A percentile compares a stretch with the other conserved stretches of the same genome.
Evolutionary conservation across 1,140 invertebrate genomes (phyloP).

Genomic region (Chelonus insularis): DNA sequence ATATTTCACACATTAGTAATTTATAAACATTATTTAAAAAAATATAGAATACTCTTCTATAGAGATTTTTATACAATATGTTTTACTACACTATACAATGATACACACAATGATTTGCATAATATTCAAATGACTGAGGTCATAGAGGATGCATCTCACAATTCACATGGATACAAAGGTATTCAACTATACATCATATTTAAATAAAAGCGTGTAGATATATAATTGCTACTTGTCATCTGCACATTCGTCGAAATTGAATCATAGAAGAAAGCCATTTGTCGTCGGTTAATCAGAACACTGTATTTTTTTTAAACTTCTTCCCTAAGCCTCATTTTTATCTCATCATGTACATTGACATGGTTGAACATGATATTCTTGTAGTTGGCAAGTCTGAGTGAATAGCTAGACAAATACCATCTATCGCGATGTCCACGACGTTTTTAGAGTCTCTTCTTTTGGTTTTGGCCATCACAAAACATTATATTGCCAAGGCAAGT

Average conservation of each 20-base stretch:
- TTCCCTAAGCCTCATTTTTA: background rate
- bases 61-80: too few species aligned
- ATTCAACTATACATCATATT: background rate
- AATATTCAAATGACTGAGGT: slow-evolving; percentile 25
- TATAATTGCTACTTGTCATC: background rate
- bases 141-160: slow-evolving; percentile 22
- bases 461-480: slow-evolving; percentile 10
- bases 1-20: too few species aligned
- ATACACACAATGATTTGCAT: slow-evolving; percentile 19
- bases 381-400: slow-evolving; percentile 16
- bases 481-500: slow-evolving; percentile 24
- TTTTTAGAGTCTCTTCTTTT: slow-evolving; percentile 25
- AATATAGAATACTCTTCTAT: too few species aligned
- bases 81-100: background rate
- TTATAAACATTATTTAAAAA: too few species aligned
- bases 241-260: background rate
- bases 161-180: slow-evolving; percentile 21
- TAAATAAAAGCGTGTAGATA: slow-evolving; percentile 3
- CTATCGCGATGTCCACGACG: slow-evolving; percentile 24
- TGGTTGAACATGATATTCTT: background rate
- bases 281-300: background rate
- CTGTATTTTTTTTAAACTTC: background rate
- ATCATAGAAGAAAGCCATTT: background rate
- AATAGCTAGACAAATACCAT: slow-evolving; percentile 26
- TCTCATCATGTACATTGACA: background rate